Evolutionary conservation across 2,888 invertebrate genomes (phyloP), one percentile per base, ranked within the genome.

Genomic region (Lycaena phlaeas): DNA sequence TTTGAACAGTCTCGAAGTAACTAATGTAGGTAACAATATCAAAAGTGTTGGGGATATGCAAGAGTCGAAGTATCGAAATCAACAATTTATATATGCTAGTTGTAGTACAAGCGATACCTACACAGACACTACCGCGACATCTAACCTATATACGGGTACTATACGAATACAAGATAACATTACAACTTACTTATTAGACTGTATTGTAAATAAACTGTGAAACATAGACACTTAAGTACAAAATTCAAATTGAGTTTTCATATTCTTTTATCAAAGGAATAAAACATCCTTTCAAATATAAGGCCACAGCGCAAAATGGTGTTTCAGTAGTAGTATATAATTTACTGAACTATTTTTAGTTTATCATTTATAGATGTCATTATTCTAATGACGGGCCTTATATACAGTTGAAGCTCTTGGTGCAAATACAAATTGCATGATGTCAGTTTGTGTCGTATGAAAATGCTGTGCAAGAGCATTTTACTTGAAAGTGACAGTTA

Each of bases 281-380:
- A 74, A 79, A 74, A 76, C 64, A 78, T 77, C 71, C 76, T 78
- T 71, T 77, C 64, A 68, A 75, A 64, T 78, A 79, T 84, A 84
- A 84, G 84, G 84, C 84, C 84, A 82, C 84, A 77, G 82, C 79
- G 72, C 78, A 79, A 75, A 68, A 74, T 84, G 84, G 84, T 84
- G 82, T 84, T 75, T 81, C 78, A 81, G 82, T 82, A 79, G 75
- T 73, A 73, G 34, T 71, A 68, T 64, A 70, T 69, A 75, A 72
- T 76, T 73, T 69, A 74, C 68, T 73, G 72, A 62, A 57, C 60
- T 57, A 52, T 44, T 47, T 45, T 46, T 64, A 60, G 46, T 45
- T 46, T 64, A 60, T 64, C 61, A 58, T 63, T 65, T 60, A 56
- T 38, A 61, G 64, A 65, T 68, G 76, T 65, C 62, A 60, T 68